Percentiles rank a stretch among this genome's conserved stretches.
Conservation (phyloP, 2,888 invertebrate species). For the Zhuqinia jingwanae region DNA sequence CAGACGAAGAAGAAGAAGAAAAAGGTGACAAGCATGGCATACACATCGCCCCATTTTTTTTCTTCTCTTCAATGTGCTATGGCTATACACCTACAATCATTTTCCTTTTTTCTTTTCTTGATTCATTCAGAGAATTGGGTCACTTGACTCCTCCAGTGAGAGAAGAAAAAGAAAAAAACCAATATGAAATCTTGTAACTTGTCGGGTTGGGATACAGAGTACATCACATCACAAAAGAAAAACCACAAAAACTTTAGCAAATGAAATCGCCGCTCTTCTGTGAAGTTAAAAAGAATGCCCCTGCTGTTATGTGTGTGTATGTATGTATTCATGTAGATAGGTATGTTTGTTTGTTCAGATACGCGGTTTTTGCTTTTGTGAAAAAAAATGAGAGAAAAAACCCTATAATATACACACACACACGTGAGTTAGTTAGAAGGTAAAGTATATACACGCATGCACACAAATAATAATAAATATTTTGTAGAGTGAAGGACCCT, state of each 20-base stretch:
- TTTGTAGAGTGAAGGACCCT: neutral
- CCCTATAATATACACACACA: neutral
- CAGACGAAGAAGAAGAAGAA: neutral
- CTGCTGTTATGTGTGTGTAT: neutral
- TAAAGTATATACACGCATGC: too few species aligned
- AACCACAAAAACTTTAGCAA: conserved; percentile 23
- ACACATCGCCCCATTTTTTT: conserved; percentile 24
- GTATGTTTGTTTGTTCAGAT: too few species aligned
- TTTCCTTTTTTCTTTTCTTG: conserved; percentile 17
- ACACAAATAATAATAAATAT: conserved; percentile 1
- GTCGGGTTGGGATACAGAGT: too few species aligned
- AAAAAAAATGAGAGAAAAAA: too few species aligned
- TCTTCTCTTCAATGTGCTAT: neutral
- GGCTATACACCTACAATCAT: neutral
- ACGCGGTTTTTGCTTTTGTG: too few species aligned
- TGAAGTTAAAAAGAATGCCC: neutral
- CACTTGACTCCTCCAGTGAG: conserved; percentile 18
- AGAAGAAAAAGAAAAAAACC: conserved; percentile 38
- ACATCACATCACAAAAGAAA: neutral
- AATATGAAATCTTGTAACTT: conserved; percentile 41
- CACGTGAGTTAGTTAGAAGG: too few species aligned
- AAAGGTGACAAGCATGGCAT: conserved; percentile 42
- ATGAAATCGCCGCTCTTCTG: conserved; percentile 9
- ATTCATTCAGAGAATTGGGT: conserved; percentile 62
- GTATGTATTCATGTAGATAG: neutral